Conservation (phyloP, 1,140 invertebrate species). For the Archivesica marissinica region DNA sequence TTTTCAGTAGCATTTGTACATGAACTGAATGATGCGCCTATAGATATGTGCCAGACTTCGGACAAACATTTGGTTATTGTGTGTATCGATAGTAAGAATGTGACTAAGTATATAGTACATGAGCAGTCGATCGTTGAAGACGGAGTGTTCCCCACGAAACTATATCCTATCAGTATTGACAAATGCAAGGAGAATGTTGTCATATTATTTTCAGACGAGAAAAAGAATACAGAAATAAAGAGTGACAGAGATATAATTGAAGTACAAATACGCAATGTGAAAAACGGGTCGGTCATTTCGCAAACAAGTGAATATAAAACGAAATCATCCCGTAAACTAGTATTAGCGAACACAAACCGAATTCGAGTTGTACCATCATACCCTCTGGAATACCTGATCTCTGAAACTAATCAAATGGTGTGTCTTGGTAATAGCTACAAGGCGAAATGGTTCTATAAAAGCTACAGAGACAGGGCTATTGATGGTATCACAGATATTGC, state of each 20-base stretch:
- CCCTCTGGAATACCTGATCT: not conserved
- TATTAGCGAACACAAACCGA: not conserved
- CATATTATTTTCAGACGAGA: constrained; percentile 21
- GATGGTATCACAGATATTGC: constrained; percentile 3
- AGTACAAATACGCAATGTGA: not conserved
- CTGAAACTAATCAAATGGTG: not conserved
- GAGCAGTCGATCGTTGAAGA: not conserved
- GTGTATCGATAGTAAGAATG: not conserved
- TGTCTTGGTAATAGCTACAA: not conserved
- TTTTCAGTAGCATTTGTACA: not conserved
- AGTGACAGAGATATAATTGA: constrained; percentile 9
- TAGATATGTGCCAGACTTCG: constrained; percentile 6
- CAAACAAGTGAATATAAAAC: not conserved
- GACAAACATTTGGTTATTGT: not conserved
- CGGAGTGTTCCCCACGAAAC: not conserved
- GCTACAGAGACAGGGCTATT: not conserved
- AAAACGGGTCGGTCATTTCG: not conserved
- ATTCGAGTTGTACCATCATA: not conserved
- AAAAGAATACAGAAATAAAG: not conserved
- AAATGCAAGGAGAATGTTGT: not conserved
- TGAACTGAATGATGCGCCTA: not conserved
- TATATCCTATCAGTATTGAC: constrained; percentile 12
- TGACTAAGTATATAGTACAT: not conserved
- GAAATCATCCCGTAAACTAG: not conserved
- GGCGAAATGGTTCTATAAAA: not conserved